A percentile compares a stretch with the other conserved stretches of the same genome.
Evolutionary conservation across 2,113 vertebrate species (phyloP).

Genomic region (Raja brachyura): DNA sequence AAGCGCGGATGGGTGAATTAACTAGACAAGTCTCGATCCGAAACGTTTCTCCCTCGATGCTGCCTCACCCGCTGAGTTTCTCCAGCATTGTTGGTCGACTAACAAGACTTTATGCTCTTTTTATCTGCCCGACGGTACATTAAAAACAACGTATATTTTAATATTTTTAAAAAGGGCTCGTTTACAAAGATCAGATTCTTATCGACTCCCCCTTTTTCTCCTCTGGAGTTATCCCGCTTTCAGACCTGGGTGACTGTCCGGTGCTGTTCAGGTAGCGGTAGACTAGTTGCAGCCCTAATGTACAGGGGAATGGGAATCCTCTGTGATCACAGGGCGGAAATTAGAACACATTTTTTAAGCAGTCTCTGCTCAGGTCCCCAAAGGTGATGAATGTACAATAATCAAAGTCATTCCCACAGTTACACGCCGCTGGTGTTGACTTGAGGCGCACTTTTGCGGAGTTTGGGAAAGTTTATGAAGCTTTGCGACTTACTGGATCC

Average conservation of each 20-base stretch:
- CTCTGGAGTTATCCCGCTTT: no score
- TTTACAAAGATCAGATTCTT: no score
- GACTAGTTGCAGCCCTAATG: not conserved
- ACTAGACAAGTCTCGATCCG: no score
- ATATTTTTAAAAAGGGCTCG: not conserved
- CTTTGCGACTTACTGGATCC: not conserved
- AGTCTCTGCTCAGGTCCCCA: not conserved
- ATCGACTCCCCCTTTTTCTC: not conserved
- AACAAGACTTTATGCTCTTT: no score
- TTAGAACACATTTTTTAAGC: not conserved
- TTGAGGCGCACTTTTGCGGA: not conserved
- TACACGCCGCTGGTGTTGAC: not conserved
- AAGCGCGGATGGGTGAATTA: no score
- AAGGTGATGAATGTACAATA: not conserved
- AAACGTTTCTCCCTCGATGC: no score
- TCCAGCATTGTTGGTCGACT: no score
- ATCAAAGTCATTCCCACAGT: not conserved
- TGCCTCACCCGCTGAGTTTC: no score
- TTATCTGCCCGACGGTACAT: no score
- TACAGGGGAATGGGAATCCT: not conserved
- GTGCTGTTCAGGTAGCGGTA: no score
- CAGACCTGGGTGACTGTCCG: no score
- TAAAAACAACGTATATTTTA: no score
- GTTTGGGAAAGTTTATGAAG: not conserved
- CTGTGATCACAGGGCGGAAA: not conserved